Evolutionary conservation across 2,113 vertebrate genomes (phyloP).

Genomic region (Nesoenas mayeri): DNA sequence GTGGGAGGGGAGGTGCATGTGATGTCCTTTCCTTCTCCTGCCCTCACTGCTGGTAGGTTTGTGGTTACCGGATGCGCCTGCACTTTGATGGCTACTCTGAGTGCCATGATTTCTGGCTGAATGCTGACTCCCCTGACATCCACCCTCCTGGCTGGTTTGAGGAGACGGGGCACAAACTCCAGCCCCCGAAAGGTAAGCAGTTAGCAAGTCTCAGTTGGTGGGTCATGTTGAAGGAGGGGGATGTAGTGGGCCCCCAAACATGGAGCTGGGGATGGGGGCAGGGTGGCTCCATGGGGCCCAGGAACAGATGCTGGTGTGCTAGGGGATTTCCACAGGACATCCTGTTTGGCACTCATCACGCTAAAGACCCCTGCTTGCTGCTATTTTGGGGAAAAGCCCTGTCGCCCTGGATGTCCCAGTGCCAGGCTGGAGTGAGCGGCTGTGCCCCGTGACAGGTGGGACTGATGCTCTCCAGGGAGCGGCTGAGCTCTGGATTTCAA

Average conservation of each 20-base stretch:
- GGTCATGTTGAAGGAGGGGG: background rate
- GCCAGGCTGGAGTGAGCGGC: background rate
- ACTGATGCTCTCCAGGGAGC: background rate
- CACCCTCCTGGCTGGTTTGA: constrained; percentile 95
- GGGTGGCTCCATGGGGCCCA: background rate
- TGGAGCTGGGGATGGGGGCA: background rate
- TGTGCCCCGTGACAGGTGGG: background rate
- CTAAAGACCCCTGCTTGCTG: background rate
- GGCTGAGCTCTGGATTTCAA: background rate
- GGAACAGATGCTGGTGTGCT: background rate
- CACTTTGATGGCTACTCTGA: constrained; percentile 98
- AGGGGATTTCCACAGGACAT: background rate
- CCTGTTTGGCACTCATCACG: background rate
- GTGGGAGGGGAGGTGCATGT: fast-evolving
- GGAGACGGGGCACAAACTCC: constrained; percentile 91
- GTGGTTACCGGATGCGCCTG: constrained; percentile 91
- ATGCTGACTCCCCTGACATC: constrained; percentile 91
- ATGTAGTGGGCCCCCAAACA: background rate
- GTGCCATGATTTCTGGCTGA: constrained; percentile 98
- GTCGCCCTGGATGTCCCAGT: background rate
- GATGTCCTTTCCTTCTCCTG: background rate
- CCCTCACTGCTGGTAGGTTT: constrained; percentile 78
- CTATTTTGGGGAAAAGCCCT: background rate
- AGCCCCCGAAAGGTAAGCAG: constrained; percentile 93
- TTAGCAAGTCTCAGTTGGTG: background rate